Evolutionary conservation across 1,140 invertebrate species (phyloP), one percentile per base, ranked within the genome.

Genomic region (Tetragonula clypearis): DNA sequence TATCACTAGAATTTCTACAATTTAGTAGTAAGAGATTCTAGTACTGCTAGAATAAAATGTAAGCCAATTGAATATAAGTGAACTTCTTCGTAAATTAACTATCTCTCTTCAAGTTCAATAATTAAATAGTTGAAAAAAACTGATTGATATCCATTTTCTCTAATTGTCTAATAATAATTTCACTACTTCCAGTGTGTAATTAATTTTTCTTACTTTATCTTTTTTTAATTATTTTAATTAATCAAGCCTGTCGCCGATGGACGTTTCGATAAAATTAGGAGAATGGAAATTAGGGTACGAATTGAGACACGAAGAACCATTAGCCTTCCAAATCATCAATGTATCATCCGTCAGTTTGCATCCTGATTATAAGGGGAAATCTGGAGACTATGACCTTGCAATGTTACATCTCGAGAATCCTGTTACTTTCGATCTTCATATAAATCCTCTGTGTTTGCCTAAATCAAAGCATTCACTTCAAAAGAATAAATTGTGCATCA

Each of bases 251-350:
- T 92, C 95, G 19, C 95, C 97, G 1, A 94, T 95, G 53, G 97
- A 98, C 87, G 93, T 98, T 1, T 96, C 97, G 0, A 96, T 98
- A 74, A 98, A 98, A 92, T 96, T 97, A 5, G 98, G 98, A 15
- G 97, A 98, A 96, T 98, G 97, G 97, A 97, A 98, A 92, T 95
- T 98, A n/a, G 97, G 97, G 58, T 96, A 97, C 83, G 96, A 97
- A 80, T 87, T 94, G 12, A 90, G 93, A 82, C 92, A 95, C 74
- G 97, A 97, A 76, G 97, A 98, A 92, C 97, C 97, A 1, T 93
- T 97, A 30, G 97, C 97, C 1, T 97, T 97, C 95, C 97, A 98
- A 92, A 96, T 97, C 35, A 95, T 97, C 0, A 96, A 96, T 53
- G 97, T 98, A 1, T 95, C 96, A 11, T 95, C 95, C 0, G 97